Percentiles rank a stretch among this genome's conserved stretches.
Evolutionary conservation across 2,113 vertebrate species (phyloP).

Genomic region (Cebus imitator): DNA sequence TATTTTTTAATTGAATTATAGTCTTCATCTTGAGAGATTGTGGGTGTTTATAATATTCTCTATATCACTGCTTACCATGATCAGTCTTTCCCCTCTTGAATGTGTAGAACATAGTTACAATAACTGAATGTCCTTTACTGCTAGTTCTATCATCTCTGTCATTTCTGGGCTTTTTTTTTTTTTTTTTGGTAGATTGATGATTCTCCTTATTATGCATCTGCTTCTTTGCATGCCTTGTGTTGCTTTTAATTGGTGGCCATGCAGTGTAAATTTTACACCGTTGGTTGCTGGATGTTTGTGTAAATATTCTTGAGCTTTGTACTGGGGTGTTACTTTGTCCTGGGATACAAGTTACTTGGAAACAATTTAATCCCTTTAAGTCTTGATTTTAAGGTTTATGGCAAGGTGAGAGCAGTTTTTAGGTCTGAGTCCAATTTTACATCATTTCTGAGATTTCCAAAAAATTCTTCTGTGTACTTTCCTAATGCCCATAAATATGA

Average conservation of each 20-base stretch:
- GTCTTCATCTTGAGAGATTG: not conserved
- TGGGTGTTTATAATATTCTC: not conserved
- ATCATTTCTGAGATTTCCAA: not conserved
- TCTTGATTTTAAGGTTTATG: not conserved
- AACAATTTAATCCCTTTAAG: not conserved
- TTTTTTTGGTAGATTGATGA: not conserved
- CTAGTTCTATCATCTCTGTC: not conserved
- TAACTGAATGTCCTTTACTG: not conserved
- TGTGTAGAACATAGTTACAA: not conserved
- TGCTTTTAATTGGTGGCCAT: not conserved
- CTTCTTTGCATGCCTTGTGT: not conserved
- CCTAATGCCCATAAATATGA: not conserved
- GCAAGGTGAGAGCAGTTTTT: not conserved
- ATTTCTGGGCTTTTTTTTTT: not conserved
- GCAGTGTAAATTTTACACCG: not conserved
- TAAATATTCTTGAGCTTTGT: not conserved
- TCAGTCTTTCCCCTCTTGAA: not conserved
- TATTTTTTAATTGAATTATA: not conserved
- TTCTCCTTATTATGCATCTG: not conserved
- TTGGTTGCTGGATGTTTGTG: not conserved
- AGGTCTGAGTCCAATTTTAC: not conserved
- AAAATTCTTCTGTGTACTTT: not conserved
- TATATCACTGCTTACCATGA: not conserved
- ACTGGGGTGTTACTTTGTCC: not conserved
- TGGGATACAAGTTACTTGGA: not conserved